Evolutionary conservation across 1,140 invertebrate genomes (phyloP).

Genomic region (Drosophila pectinifera): DNA sequence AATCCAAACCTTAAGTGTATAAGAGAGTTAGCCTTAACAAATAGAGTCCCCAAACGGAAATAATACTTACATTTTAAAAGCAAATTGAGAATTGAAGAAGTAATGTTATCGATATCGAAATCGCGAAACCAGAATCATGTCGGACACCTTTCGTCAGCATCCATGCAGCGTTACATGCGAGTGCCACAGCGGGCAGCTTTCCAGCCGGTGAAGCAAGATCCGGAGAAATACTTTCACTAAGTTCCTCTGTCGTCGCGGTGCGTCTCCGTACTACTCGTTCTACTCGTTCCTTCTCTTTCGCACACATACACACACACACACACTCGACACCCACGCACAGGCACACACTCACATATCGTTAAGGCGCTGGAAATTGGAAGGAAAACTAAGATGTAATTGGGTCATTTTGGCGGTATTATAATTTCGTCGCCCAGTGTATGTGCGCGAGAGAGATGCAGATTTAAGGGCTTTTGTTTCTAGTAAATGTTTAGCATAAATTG

Average conservation of each 20-base stretch:
- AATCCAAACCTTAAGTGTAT: conserved; percentile 21
- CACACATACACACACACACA: conserved; percentile 19
- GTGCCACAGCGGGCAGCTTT: conserved; percentile 12
- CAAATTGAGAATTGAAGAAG: neutral
- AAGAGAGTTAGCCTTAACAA: conserved; percentile 30
- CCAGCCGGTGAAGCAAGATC: conserved; percentile 1
- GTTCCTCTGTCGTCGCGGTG: conserved; percentile 18
- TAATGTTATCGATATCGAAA: conserved; percentile 2
- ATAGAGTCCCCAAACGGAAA: conserved; percentile 3
- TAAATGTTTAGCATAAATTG: conserved; percentile 32
- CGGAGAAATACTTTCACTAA: conserved; percentile 15
- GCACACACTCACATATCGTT: conserved; percentile 41
- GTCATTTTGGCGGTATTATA: neutral
- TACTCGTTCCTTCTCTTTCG: conserved; percentile 8
- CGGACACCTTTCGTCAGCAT: conserved; percentile 15
- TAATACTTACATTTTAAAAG: neutral
- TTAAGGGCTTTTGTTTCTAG: conserved; percentile 17
- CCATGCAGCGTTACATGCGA: neutral
- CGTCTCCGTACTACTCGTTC: no score
- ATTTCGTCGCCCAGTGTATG: neutral
- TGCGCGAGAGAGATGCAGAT: conserved; percentile 7
- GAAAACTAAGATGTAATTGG: conserved; percentile 14
- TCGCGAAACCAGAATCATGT: neutral
- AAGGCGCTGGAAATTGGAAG: conserved; percentile 4
- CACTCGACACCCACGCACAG: conserved; percentile 2